Evolutionary conservation across 2,113 vertebrate genomes (phyloP).

Genomic region (Cryptotis parvus): DNA sequence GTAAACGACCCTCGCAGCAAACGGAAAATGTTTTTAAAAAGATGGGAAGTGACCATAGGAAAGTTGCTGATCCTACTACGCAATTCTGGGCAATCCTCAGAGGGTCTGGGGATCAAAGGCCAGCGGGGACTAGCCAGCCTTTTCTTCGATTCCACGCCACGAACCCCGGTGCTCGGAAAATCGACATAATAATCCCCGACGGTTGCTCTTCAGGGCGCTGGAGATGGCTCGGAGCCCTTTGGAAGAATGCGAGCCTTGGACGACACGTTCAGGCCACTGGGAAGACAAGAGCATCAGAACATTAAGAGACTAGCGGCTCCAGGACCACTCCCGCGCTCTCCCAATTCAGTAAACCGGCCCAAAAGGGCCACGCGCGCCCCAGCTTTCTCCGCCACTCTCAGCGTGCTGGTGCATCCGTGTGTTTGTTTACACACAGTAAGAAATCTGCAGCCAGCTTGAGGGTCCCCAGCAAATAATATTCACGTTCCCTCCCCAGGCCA

Average conservation of each 20-base stretch:
- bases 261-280: conserved; percentile 78
- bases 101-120: conserved; percentile 41
- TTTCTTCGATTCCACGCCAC: conserved; percentile 72
- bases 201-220: conserved; percentile 36
- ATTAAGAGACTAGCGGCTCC: conserved; percentile 62
- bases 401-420: neutral
- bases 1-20: conserved; percentile 42
- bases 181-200: conserved; percentile 80
- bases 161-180: conserved; percentile 76
- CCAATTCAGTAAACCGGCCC: neutral
- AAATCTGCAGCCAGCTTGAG: neutral
- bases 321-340: neutral
- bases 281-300: conserved; percentile 82
- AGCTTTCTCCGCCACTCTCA: neutral
- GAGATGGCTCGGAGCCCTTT: neutral
- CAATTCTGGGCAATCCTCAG: conserved; percentile 65
- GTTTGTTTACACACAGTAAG: neutral
- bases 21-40: conserved; percentile 58
- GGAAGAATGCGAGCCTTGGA: neutral
- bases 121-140: conserved; percentile 67
- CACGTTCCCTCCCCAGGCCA: neutral
- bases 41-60: neutral
- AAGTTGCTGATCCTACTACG: conserved; percentile 76
- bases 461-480: neutral
- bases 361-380: neutral